phyloP scores from a whole-genome alignment of 2,797 vertebrate species.

The Artibeus lituratus region DNA sequence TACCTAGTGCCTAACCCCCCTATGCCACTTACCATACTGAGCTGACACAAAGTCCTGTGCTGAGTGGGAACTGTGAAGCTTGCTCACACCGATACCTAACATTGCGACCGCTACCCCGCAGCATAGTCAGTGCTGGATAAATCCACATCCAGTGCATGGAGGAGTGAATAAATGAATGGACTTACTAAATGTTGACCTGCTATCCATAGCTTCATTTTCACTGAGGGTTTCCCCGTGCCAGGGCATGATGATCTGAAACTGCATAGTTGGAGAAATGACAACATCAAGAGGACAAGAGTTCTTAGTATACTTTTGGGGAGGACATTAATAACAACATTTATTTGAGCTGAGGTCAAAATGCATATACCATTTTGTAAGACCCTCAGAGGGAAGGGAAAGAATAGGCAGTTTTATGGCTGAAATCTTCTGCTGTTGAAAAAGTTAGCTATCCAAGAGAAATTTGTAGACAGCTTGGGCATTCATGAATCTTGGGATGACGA shows the following conservation, averaged over 20 bases:
- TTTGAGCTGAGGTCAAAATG: not conserved
- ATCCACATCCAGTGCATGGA: not conserved
- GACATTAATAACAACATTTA: not conserved
- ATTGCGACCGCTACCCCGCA: not conserved
- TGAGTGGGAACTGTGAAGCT: not conserved
- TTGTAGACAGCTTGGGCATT: not conserved
- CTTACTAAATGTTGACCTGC: not conserved
- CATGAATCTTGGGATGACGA: not conserved
- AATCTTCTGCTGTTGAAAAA: not conserved
- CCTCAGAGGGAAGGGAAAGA: not conserved
- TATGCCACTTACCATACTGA: not conserved
- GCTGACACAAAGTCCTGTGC: not conserved
- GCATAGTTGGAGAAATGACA: not conserved
- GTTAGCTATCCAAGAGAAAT: not conserved
- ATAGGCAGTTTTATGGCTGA: fast-evolving
- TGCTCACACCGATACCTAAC: not conserved
- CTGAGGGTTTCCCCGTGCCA: not conserved
- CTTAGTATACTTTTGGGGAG: not conserved
- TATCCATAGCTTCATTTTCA: not conserved
- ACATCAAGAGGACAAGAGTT: not conserved
- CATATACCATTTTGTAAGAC: not conserved
- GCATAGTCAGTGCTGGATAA: not conserved
- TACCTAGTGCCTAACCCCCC: not conserved
- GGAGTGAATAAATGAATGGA: not conserved
- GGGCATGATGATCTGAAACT: not conserved